Conservation (phyloP, 1,140 invertebrate genomes). For the Amyelois transitella region DNA sequence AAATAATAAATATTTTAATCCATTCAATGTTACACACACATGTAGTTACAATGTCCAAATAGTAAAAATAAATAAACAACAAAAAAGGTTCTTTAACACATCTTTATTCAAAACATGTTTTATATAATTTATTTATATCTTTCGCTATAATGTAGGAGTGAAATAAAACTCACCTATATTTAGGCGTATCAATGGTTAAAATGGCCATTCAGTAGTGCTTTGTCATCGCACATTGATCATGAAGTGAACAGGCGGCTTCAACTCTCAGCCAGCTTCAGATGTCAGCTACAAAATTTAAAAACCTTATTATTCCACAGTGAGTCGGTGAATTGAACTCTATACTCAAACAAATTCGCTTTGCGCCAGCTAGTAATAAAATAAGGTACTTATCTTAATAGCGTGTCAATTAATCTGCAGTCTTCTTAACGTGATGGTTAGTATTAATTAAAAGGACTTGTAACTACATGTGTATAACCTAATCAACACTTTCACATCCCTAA, state of each 20-base stretch:
- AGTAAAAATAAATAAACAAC: slow-evolving; percentile 3
- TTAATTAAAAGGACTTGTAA: slow-evolving; percentile 45
- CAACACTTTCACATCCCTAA: background rate
- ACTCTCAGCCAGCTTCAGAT: slow-evolving; percentile 55
- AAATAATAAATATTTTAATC: too few species aligned
- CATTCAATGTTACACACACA: slow-evolving; percentile 5
- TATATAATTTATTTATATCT: background rate
- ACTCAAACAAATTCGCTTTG: slow-evolving; percentile 38
- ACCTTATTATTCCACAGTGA: slow-evolving; percentile 57
- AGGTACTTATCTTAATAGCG: slow-evolving; percentile 46
- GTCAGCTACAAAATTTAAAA: slow-evolving; percentile 64
- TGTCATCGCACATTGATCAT: slow-evolving; percentile 23
- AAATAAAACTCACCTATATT: slow-evolving; percentile 35
- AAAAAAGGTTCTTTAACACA: background rate
- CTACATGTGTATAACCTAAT: slow-evolving; percentile 37
- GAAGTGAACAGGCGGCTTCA: slow-evolving; percentile 18
- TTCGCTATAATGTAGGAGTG: slow-evolving; percentile 5
- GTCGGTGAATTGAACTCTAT: slow-evolving; percentile 24
- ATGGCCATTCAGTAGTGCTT: slow-evolving; percentile 23
- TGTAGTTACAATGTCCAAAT: slow-evolving; percentile 30
- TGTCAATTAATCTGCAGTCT: slow-evolving; percentile 8
- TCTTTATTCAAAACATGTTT: slow-evolving; percentile 4
- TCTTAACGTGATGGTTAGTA: slow-evolving; percentile 8
- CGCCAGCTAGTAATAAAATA: slow-evolving; percentile 32
- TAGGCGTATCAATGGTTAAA: slow-evolving; percentile 28